Evolutionary conservation across 1,140 invertebrate species (phyloP).

Genomic region (Bombus waltoni): DNA sequence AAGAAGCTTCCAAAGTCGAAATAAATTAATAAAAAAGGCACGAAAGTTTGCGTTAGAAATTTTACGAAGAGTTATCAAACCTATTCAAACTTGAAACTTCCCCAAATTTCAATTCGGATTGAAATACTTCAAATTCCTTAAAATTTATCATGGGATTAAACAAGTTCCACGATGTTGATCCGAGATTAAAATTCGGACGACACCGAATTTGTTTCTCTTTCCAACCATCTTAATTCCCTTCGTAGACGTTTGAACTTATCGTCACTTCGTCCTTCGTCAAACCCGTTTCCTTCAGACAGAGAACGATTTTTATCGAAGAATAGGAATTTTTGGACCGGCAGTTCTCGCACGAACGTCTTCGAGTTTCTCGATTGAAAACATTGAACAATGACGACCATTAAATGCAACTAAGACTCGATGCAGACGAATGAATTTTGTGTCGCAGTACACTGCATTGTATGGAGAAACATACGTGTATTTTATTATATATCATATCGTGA

Average conservation of each 20-base stretch:
- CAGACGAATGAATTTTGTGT: background rate
- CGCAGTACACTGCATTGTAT: background rate
- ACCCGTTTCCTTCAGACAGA: background rate
- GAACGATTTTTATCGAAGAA: background rate
- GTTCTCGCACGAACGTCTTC: constrained; percentile 39
- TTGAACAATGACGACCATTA: constrained; percentile 8
- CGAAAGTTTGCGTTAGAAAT: background rate
- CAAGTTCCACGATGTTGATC: background rate
- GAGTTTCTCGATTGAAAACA: constrained; percentile 33
- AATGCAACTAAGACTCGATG: background rate
- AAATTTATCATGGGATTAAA: background rate
- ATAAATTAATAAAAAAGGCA: background rate
- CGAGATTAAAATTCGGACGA: background rate
- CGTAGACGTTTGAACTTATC: background rate
- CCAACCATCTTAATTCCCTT: background rate
- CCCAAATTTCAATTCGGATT: background rate
- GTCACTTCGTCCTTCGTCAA: constrained; percentile 43
- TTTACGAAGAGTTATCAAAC: background rate
- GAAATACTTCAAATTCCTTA: background rate
- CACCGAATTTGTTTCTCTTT: background rate
- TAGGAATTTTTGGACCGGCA: background rate
- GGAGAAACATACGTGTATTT: background rate
- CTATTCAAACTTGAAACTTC: background rate
- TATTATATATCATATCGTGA: background rate
- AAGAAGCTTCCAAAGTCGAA: background rate